Percentiles rank a stretch among this genome's conserved stretches.
Evolutionary conservation across 2,888 invertebrate species (phyloP).

Genomic region (Agrotis ipsilon): DNA sequence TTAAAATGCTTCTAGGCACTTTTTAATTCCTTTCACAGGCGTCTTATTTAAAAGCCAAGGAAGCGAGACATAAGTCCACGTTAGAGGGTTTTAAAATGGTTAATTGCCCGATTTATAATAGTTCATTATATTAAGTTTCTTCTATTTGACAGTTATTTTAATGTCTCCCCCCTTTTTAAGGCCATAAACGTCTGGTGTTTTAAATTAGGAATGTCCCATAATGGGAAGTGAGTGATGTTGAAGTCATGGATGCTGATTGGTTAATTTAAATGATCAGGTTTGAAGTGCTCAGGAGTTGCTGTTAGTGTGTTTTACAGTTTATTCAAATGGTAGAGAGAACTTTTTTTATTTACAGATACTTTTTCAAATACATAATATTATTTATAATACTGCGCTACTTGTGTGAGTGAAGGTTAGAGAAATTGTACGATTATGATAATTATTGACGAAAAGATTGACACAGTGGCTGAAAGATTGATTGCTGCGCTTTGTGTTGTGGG

Average conservation of each 20-base stretch:
- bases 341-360: neutral
- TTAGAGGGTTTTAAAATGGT: conserved; percentile 76
- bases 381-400: too few species aligned
- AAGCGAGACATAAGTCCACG: conserved; percentile 80
- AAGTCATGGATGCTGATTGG: conserved; percentile 49
- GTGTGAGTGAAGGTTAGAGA: too few species aligned
- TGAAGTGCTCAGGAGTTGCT: conserved; percentile 20
- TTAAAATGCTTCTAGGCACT: conserved; percentile 70
- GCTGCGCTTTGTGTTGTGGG: too few species aligned
- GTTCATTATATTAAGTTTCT: conserved; percentile 69
- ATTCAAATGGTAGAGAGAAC: neutral
- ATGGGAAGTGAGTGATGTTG: conserved; percentile 55
- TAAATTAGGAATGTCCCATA: conserved; percentile 61
- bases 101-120: conserved; percentile 83
- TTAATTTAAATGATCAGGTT: conserved; percentile 57
- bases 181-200: conserved; percentile 60
- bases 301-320: conserved; percentile 19
- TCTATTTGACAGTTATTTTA: conserved; percentile 67
- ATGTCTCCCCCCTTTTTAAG: conserved; percentile 59
- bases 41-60: conserved; percentile 79
- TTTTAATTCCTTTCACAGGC: conserved; percentile 60
- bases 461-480: too few species aligned
- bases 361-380: neutral
- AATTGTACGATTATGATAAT: too few species aligned
- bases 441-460: too few species aligned